Evolutionary conservation across 37 sponge, comb jelly and placozoan genomes (phyloP), one percentile per base, ranked within the genome.

Genomic region (Hexactinellida sp.): DNA sequence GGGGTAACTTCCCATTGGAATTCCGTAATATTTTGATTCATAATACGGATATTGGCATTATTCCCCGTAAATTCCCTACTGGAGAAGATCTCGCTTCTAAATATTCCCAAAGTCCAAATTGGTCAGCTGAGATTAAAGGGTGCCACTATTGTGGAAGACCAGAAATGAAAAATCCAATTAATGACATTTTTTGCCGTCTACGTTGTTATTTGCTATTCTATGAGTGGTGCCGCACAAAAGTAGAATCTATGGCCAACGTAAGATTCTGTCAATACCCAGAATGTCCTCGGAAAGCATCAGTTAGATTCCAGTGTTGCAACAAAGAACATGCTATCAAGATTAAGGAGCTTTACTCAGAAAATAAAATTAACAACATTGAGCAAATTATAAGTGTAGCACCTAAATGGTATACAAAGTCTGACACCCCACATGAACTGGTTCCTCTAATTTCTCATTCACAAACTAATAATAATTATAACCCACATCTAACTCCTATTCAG

Each of bases 81-180:
- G 3, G 5, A n/a, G 13, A 63, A 28, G 5, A 23, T 63, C 34
- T 63, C 34, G 13, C 76, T 63, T 63, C 76, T 23, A 63, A 63
- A n/a, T 63, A 32, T 63, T 63, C 21, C 13, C 21, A 63, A 21
- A 21, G 5, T 63, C 30, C 76, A 5, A 63, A 63, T 28, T 63
- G 76, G 76, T 63, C 76, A 63, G 76, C 76, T 25, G 76, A 63
- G 25, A 63, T 63, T 21, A 63, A 63, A 63, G 76, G 76, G 5
- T 63, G 76, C 13, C 13, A 63, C 76, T 21, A 63, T 23, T 63
- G 76, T 63, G 52, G 52, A 47, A 47, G 13, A n/a, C n/a, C n/a
- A n/a, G 47, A 41, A 16, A 41, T 16, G 13, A 25, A 10, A 7
- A 28, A 63, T 3, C 13, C 13, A 1, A 25, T 21, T 63, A 63